Evolutionary conservation across 2,888 invertebrate species (phyloP).

Genomic region (Drosophila maculinotata): DNA sequence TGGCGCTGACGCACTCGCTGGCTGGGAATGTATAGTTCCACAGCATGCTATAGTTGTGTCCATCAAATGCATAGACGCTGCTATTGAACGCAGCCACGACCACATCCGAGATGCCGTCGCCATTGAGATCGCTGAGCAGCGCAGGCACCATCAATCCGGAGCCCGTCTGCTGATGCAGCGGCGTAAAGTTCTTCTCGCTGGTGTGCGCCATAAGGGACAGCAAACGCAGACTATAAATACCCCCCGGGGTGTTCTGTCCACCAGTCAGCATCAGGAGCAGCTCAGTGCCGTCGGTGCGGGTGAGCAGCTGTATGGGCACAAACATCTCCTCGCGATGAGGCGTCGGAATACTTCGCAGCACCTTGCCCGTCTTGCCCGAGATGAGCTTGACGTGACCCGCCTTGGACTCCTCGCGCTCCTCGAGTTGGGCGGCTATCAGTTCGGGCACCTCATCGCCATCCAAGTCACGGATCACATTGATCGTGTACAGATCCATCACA

Average conservation of each 20-base stretch:
- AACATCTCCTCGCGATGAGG: conserved; percentile 89
- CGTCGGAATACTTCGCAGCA: conserved; percentile 87
- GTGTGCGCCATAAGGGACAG: conserved; percentile 86
- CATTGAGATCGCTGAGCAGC: conserved; percentile 89
- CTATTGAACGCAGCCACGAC: conserved; percentile 90
- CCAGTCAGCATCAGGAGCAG: conserved; percentile 90
- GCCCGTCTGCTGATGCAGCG: conserved; percentile 87
- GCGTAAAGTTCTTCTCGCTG: conserved; percentile 86
- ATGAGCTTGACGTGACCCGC: conserved; percentile 89
- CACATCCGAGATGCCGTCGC: conserved; percentile 90
- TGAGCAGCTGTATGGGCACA: conserved; percentile 89
- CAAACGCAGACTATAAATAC: conserved; percentile 88
- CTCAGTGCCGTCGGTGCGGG: conserved; percentile 87
- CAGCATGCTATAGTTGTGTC: conserved; percentile 88
- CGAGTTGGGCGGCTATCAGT: conserved; percentile 89
- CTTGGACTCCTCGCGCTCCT: conserved; percentile 86
- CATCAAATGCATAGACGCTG: conserved; percentile 90
- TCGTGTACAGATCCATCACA: conserved; percentile 88
- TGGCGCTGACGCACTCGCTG: conserved; percentile 90
- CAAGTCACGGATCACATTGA: conserved; percentile 89
- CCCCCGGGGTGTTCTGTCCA: conserved; percentile 90
- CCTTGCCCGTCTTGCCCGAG: conserved; percentile 89
- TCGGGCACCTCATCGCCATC: conserved; percentile 90
- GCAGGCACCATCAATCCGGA: conserved; percentile 90
- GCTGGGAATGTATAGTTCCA: conserved; percentile 90